These are phyloP conservation scores for Lissocephala sabroskyi DNA, from an alignment of 2,888 invertebrate genomes.

Conservation along the genomic window DNA sequence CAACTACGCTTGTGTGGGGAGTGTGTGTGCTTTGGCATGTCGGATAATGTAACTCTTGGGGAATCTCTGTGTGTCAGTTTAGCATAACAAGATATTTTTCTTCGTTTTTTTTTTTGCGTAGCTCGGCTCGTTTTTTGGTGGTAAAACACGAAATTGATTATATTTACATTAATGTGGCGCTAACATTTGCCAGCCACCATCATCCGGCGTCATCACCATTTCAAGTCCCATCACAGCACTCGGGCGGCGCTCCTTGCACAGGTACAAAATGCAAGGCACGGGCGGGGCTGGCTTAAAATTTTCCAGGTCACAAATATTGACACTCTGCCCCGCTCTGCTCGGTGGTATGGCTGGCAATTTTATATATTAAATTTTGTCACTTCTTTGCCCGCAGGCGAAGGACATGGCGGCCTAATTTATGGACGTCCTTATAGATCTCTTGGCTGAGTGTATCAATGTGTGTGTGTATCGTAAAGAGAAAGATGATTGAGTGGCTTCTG, in stretches of 20 bases:
- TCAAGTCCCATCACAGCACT: too few species aligned
- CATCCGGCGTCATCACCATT: too few species aligned
- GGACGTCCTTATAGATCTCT: too few species aligned
- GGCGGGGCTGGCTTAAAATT: too few species aligned
- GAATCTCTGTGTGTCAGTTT: conserved; percentile 68
- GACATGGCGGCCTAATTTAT: too few species aligned
- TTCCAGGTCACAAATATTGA: conserved; percentile 54
- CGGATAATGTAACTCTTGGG: conserved; percentile 67
- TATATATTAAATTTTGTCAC: too few species aligned
- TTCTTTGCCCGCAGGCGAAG: too few species aligned
- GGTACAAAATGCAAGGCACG: too few species aligned
- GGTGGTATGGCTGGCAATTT: too few species aligned
- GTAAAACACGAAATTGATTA: conserved; percentile 67
- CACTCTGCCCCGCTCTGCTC: too few species aligned
- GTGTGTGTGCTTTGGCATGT: conserved; percentile 21
- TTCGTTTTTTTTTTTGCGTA: not conserved
- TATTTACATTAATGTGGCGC: conserved; percentile 66
- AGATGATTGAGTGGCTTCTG: conserved; percentile 62
- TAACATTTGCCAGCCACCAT: conserved; percentile 38
- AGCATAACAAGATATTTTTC: conserved; percentile 65
- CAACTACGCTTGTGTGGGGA: conserved; percentile 33
- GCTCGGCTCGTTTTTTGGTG: conserved; percentile 14
- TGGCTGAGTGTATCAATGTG: too few species aligned
- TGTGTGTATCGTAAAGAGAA: conserved; percentile 38
- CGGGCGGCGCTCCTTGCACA: too few species aligned